phyloP scores from a whole-genome alignment of 2,888 invertebrate genomes.

The Metalampra italica region DNA sequence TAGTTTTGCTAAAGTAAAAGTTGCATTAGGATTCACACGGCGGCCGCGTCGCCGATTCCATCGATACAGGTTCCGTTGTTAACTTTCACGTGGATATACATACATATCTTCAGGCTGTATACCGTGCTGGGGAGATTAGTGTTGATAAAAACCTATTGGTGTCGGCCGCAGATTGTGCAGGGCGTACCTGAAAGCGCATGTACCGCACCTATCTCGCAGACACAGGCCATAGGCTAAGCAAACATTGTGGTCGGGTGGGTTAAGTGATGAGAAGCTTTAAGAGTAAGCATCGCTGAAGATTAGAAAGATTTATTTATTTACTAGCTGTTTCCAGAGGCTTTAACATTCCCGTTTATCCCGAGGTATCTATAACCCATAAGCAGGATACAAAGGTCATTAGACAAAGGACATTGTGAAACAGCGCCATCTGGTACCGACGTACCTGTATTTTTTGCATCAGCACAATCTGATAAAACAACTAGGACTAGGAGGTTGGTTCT shows the following conservation, averaged over 20 bases:
- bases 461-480: too few species aligned
- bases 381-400: too few species aligned
- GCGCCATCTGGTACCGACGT: too few species aligned
- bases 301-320: too few species aligned
- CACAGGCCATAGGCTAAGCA: slow-evolving; percentile 69
- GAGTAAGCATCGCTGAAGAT: background rate
- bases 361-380: too few species aligned
- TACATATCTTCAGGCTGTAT: too few species aligned
- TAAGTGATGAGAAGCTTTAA: slow-evolving; percentile 28
- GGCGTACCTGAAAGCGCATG: slow-evolving; percentile 73
- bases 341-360: too few species aligned
- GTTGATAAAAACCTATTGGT: slow-evolving; percentile 75
- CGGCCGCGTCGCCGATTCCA: slow-evolving; percentile 1
- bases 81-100: slow-evolving; percentile 56
- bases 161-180: slow-evolving; percentile 67
- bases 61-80: slow-evolving; percentile 46
- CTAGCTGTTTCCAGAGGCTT: too few species aligned
- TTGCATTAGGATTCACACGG: slow-evolving; percentile 7
- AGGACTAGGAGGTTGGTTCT: too few species aligned
- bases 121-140: slow-evolving; percentile 42
- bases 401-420: too few species aligned
- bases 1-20: slow-evolving; percentile 11
- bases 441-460: too few species aligned
- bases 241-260: slow-evolving; percentile 37
- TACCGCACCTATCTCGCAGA: slow-evolving; percentile 69